A percentile compares a stretch with the other conserved stretches of the same genome.
These are phyloP conservation scores for Trichogramma evanescens DNA, from an alignment of 2,888 invertebrate species.

Conservation along the genomic window DNA sequence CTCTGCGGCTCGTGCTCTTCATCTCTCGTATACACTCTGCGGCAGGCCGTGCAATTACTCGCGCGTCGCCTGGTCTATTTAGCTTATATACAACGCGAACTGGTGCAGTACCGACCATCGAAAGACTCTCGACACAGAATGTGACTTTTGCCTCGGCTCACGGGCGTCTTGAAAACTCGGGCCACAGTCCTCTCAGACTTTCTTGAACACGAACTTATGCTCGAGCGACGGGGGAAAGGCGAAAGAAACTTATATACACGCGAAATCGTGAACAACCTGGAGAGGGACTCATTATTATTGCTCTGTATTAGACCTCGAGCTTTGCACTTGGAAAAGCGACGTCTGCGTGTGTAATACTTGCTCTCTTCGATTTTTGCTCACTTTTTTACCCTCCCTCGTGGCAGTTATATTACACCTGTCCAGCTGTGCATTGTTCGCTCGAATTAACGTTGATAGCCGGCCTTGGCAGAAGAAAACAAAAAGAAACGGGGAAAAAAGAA, in stretches of 20 bases:
- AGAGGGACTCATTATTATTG: conserved; percentile 14
- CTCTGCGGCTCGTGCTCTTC: conserved; percentile 16
- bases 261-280: conserved; percentile 12
- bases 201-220: conserved; percentile 20
- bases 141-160: conserved; percentile 1
- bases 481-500: too few species aligned
- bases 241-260: not conserved
- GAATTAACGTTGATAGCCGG: too few species aligned
- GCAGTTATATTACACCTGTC: too few species aligned
- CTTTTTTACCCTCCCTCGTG: too few species aligned
- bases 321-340: too few species aligned
- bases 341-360: too few species aligned
- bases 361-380: too few species aligned
- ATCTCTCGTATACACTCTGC: conserved; percentile 2
- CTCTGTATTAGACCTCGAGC: conserved; percentile 9
- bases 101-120: conserved; percentile 34
- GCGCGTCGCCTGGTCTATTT: conserved; percentile 38
- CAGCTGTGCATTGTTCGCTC: too few species aligned
- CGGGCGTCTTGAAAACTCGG: conserved; percentile 9
- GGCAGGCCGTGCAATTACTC: conserved; percentile 39
- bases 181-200: conserved; percentile 25
- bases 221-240: too few species aligned
- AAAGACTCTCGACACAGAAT: conserved; percentile 26
- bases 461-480: too few species aligned
- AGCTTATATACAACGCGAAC: conserved; percentile 30